Evolutionary conservation across 2,797 vertebrate species (phyloP), one percentile per base, ranked within the genome.

Genomic region (Remorina albescens): DNA sequence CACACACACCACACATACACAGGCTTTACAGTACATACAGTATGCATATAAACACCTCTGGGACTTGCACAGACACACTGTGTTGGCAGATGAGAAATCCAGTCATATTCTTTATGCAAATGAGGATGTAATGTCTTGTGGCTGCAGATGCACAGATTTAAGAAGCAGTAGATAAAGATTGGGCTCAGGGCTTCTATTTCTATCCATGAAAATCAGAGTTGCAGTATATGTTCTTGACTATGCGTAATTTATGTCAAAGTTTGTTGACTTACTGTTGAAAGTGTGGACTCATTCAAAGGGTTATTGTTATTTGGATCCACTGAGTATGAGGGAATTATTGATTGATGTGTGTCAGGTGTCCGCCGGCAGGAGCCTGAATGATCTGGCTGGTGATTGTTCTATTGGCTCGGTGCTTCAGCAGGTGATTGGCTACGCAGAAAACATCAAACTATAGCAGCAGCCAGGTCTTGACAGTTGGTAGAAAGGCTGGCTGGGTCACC

Each of bases 81-180:
- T 71, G 37, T 46, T 47, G 54, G 39, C 57, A 28, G 37, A 66
- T 36, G 10, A 47, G 46, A 16, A 80, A 71, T 82, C 26, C 51
- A 51, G 16, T 64, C 18, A 51, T 63, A 59, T 75, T 79, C 15
- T 73, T 56, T 16, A 83, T 78, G 71, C 46, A 81, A 80, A 83
- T 70, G 7, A 47, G 53, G 26, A 23, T 46, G 37, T 57, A 46
- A 69, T 64, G 51, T 36, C 56, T n/a, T 60, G 63, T 42, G 13
- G 46, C 6, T 62, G 64, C 6, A 5, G 58, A 54, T 53, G 25
- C 66, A 57, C 28, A 76, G 64, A 66, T 69, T 18, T 23, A 39
- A 44, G 47, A 6, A 50, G 46, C 37, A 49, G 42, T 9, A 50
- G 30, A 60, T 8, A 10, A 74, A 68, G 55, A 5, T n/a, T 51